These are phyloP conservation scores for Anodontia alba DNA, from an alignment of 2,888 invertebrate genomes.

Conservation along the genomic window DNA sequence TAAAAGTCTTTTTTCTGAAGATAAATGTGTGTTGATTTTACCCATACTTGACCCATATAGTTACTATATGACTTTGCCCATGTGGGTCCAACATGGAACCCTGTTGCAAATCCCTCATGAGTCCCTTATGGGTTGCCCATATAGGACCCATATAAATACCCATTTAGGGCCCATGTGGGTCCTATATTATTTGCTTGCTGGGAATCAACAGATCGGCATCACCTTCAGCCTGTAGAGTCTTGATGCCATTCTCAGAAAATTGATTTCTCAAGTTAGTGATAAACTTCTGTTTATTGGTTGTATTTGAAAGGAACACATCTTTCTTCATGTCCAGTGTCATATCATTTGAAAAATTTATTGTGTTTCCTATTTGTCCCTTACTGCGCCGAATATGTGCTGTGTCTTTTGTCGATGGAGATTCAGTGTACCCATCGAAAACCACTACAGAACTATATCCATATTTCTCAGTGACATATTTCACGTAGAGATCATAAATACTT, in stretches of 20 bases:
- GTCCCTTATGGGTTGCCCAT: no score
- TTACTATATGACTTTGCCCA: no score
- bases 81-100: no score
- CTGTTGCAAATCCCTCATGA: no score
- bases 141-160: constrained; percentile 7
- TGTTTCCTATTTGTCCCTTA: background rate
- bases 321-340: background rate
- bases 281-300: background rate
- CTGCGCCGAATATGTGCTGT: constrained; percentile 1
- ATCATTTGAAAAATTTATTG: background rate
- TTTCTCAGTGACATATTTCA: background rate
- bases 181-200: no score
- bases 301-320: background rate
- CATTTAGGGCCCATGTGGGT: constrained; percentile 57
- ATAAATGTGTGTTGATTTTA: no score
- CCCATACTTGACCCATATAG: no score
- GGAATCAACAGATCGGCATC: constrained; percentile 68
- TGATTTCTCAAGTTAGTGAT: background rate
- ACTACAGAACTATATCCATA: background rate
- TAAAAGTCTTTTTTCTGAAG: no score
- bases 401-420: constrained; percentile 11
- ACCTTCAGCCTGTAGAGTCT: constrained; percentile 53
- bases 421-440: constrained; percentile 23
- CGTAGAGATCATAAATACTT: background rate
- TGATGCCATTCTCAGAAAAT: constrained; percentile 15